Conservation (phyloP, 2,113 vertebrate species). For the Brachypodius melanocephalos region DNA sequence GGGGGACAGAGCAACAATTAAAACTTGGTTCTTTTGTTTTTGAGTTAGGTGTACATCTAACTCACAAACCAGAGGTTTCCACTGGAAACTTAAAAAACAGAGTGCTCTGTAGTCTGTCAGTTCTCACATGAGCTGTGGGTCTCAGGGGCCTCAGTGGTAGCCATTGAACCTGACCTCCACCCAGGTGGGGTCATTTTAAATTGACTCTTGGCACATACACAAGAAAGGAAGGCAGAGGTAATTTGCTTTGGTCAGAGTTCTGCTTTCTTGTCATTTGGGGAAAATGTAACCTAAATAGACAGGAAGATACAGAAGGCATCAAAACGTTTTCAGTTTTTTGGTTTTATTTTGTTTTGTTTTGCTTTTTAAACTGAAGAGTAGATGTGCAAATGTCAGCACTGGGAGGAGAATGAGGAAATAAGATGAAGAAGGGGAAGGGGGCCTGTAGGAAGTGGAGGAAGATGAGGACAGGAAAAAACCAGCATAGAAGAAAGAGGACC, state of each 20-base stretch:
- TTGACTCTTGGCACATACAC: not conserved
- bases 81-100: not conserved
- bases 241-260: not conserved
- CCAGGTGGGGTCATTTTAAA: conserved; percentile 27
- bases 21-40: not conserved
- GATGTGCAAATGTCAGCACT: not conserved
- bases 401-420: not conserved
- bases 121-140: conserved; percentile 35
- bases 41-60: not conserved
- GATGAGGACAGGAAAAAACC: not conserved
- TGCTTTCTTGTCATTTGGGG: not conserved
- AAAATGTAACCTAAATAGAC: not conserved
- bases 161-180: conserved; percentile 43
- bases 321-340: not conserved
- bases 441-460: not conserved
- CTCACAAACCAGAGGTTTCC: conserved; percentile 5
- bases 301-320: not conserved
- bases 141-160: conserved; percentile 3
- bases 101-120: conserved; percentile 37
- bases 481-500: not conserved
- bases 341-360: not conserved
- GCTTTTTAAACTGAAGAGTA: not conserved
- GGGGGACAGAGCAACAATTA: not conserved
- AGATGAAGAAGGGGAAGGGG: not conserved
- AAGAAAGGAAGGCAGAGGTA: not conserved